Conservation (phyloP, 2,888 invertebrate species). For the Monopis laevigella region DNA sequence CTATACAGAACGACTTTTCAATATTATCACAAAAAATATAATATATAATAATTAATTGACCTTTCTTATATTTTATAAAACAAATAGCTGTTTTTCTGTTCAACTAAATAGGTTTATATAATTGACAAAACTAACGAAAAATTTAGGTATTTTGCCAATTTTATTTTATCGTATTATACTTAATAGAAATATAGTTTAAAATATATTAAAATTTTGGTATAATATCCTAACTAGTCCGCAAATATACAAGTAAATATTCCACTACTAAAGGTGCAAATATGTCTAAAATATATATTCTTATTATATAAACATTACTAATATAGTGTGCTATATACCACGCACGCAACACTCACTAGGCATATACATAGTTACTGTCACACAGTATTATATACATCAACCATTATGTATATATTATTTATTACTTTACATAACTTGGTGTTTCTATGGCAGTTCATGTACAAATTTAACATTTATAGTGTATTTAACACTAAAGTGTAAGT, state of each 20-base stretch:
- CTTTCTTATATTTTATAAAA: conserved; percentile 62
- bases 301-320: conserved; percentile 49
- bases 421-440: conserved; percentile 10
- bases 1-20: too few species aligned
- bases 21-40: conserved; percentile 48
- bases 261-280: conserved; percentile 66
- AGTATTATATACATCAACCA: conserved; percentile 35
- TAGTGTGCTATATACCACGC: conserved; percentile 61
- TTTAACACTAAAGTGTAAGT: too few species aligned
- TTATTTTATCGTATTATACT: too few species aligned
- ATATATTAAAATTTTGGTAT: too few species aligned
- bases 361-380: conserved; percentile 46
- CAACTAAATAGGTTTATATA: conserved; percentile 36
- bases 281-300: conserved; percentile 56
- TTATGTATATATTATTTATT: conserved; percentile 2
- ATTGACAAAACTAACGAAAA: conserved; percentile 63
- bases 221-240: conserved; percentile 57
- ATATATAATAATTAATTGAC: conserved; percentile 60
- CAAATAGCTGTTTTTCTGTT: conserved; percentile 46
- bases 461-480: too few species aligned
- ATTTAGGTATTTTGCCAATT: conserved; percentile 28
- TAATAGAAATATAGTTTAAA: neutral
- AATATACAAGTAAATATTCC: conserved; percentile 57
- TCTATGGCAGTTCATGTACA: conserved; percentile 9
- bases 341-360: conserved; percentile 59